Conservation (phyloP, 2,888 invertebrate species). For the Tenthredo mesomela region DNA sequence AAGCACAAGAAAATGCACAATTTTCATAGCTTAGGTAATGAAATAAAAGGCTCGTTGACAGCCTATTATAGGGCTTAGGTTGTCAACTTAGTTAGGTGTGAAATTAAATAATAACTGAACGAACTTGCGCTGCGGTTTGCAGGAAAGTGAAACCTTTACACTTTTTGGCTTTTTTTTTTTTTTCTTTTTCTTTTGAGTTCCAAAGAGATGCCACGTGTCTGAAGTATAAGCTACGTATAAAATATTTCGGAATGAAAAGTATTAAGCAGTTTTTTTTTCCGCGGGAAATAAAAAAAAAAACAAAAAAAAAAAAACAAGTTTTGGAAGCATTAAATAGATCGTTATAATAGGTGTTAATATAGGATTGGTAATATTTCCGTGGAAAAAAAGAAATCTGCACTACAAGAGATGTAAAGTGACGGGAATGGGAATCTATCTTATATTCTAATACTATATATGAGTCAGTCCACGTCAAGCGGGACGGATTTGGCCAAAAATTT, state of each 20-base stretch:
- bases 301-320: background rate
- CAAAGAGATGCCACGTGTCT: background rate
- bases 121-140: constrained; percentile 1
- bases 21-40: constrained; percentile 64
- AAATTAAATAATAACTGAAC: constrained; percentile 26
- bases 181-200: background rate
- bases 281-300: background rate
- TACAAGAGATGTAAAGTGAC: background rate
- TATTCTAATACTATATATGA: too few relatives aligned
- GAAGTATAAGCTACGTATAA: background rate
- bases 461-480: too few relatives aligned
- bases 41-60: constrained; percentile 51
- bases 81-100: constrained; percentile 46
- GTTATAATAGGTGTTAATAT: constrained; percentile 13
- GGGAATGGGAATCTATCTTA: background rate
- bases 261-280: background rate
- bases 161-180: background rate
- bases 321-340: background rate
- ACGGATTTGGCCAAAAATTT: too few relatives aligned
- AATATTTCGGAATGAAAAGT: background rate
- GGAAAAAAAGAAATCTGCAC: background rate
- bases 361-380: background rate
- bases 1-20: constrained; percentile 62
- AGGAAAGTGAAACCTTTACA: background rate
- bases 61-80: background rate